phyloP scores from a whole-genome alignment of 2,888 invertebrate genomes.

The Sisyra terminalis region DNA sequence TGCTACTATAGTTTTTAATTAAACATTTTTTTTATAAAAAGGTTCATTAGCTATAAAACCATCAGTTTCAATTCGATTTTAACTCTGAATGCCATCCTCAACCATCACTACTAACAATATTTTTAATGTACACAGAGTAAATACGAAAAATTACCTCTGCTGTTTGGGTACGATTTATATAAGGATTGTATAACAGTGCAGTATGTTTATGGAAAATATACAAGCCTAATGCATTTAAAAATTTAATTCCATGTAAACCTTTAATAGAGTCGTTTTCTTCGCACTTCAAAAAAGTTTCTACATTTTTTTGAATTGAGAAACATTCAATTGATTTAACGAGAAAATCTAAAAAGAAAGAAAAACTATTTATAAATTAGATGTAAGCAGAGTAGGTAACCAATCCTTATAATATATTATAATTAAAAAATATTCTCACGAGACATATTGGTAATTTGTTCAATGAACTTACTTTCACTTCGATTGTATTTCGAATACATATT shows the following conservation, averaged over 20 bases:
- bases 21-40: too few species aligned
- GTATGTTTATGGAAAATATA: conserved; percentile 39
- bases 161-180: conserved; percentile 35
- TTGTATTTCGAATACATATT: too few species aligned
- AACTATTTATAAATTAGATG: neutral
- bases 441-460: too few species aligned
- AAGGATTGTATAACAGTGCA: conserved; percentile 40
- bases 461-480: too few species aligned
- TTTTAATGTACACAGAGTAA: too few species aligned
- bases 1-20: too few species aligned
- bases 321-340: conserved; percentile 22
- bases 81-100: too few species aligned
- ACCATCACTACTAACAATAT: too few species aligned
- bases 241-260: conserved; percentile 35
- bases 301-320: conserved; percentile 34
- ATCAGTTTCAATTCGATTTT: too few species aligned
- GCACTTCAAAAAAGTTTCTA: conserved; percentile 28
- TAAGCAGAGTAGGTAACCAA: neutral
- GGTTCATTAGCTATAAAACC: too few species aligned
- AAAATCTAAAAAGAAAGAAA: conserved; percentile 5
- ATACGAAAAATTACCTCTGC: conserved; percentile 37
- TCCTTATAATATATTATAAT: neutral
- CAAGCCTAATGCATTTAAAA: conserved; percentile 35
- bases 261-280: conserved; percentile 29
- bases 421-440: too few species aligned